Evolutionary conservation across 2,797 vertebrate genomes (phyloP).

Genomic region (Syngnathus acus): DNA sequence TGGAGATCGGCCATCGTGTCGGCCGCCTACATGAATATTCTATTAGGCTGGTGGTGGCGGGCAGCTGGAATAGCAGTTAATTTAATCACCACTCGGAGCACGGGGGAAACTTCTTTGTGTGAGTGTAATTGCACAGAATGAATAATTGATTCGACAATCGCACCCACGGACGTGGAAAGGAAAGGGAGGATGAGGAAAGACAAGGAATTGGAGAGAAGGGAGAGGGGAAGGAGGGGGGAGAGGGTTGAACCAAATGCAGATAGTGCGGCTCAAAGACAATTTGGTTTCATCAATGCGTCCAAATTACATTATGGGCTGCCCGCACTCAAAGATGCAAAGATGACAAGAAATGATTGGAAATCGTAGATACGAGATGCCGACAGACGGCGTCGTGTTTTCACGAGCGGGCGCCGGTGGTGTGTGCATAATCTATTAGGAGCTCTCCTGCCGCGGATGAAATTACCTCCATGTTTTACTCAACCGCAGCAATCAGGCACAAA

Average conservation of each 20-base stretch:
- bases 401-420: conserved; percentile 29
- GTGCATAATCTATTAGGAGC: conserved; percentile 69
- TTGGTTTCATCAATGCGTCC: conserved; percentile 99
- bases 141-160: conserved; percentile 99
- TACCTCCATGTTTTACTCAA: conserved; percentile 97
- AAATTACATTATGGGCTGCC: conserved; percentile 99
- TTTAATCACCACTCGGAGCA: conserved; percentile 99
- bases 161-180: conserved; percentile 91
- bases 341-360: conserved; percentile 80
- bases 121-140: conserved; percentile 99
- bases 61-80: conserved; percentile 99
- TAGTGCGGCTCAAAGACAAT: conserved; percentile 99
- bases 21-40: conserved; percentile 99
- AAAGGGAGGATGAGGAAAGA: conserved; percentile 23
- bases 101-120: conserved; percentile 99
- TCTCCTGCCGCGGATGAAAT: conserved; percentile 95
- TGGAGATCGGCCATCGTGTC: conserved; percentile 99
- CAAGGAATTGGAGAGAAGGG: conserved; percentile 8
- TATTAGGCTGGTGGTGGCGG: conserved; percentile 98
- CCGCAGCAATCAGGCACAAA: conserved; percentile 94
- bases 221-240: conserved; percentile 37
- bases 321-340: conserved; percentile 77
- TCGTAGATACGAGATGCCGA: conserved; percentile 92
- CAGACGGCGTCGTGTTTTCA: conserved; percentile 75
- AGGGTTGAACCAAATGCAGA: conserved; percentile 68